Evolutionary conservation across 2,797 vertebrate genomes (phyloP).

Genomic region (Buphagus erythrorhynchus): DNA sequence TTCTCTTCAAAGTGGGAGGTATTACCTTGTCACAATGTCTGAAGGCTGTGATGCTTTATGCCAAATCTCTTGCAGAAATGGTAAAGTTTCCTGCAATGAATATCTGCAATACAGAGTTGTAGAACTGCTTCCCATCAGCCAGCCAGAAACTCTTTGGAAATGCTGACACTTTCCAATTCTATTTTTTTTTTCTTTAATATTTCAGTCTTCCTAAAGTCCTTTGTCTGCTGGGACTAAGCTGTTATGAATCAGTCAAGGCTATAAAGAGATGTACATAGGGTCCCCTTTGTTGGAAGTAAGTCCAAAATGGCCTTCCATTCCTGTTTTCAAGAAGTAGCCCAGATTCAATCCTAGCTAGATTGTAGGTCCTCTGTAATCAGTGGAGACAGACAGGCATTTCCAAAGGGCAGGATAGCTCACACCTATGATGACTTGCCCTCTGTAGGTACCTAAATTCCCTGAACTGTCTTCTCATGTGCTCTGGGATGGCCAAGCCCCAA

Average conservation of each 20-base stretch:
- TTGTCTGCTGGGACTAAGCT: not conserved
- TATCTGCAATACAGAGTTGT: not conserved
- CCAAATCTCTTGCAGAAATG: not conserved
- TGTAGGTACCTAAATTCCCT: not conserved
- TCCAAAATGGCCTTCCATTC: not conserved
- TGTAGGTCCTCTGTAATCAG: not conserved
- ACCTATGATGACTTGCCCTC: not conserved
- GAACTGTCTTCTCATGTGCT: not conserved
- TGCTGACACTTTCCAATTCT: not conserved
- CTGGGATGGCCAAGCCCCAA: rapidly evolving
- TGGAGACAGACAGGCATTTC: not conserved
- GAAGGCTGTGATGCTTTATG: not conserved
- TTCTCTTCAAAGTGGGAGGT: not conserved
- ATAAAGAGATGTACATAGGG: not conserved
- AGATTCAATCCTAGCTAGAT: not conserved
- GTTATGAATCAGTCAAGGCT: not conserved
- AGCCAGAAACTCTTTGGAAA: not conserved
- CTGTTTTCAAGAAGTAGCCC: not conserved
- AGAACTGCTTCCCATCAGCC: not conserved
- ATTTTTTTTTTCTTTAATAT: not conserved
- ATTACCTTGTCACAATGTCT: not conserved
- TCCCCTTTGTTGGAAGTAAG: not conserved
- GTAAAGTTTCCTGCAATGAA: not conserved
- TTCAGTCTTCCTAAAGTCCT: not conserved
- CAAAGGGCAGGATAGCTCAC: not conserved